Evolutionary conservation across 2,888 invertebrate species (phyloP).

Genomic region (Alentia gelatinosa): DNA sequence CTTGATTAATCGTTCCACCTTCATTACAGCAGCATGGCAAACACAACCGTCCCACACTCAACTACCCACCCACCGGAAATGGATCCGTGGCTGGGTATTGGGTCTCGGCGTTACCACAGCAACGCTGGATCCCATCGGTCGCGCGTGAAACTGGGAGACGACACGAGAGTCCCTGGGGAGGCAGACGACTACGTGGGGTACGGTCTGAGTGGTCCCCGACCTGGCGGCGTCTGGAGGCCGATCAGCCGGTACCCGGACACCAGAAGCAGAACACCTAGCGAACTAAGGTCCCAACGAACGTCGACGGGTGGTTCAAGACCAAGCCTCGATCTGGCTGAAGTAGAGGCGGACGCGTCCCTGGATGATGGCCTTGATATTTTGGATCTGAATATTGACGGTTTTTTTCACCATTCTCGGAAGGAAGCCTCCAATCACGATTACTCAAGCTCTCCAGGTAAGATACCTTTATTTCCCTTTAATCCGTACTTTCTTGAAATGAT

Average conservation of each 20-base stretch:
- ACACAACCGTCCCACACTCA: too few species aligned
- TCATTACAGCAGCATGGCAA: too few species aligned
- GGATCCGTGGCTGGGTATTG: not conserved
- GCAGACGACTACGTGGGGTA: not conserved
- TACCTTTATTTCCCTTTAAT: too few species aligned
- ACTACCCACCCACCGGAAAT: conserved; percentile 4
- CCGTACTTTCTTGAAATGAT: too few species aligned
- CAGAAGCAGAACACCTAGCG: not conserved
- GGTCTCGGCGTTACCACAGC: not conserved
- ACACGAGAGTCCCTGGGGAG: not conserved
- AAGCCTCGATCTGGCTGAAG: conserved; percentile 24
- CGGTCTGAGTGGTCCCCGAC: not conserved
- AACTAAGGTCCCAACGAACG: conserved; percentile 4
- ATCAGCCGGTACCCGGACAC: not conserved
- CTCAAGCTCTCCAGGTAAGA: too few species aligned
- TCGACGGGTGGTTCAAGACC: conserved; percentile 4
- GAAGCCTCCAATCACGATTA: too few species aligned
- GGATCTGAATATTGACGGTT: not conserved
- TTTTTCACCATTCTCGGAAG: too few species aligned
- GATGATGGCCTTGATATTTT: not conserved
- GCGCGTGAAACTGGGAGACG: not conserved
- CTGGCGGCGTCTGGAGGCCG: not conserved
- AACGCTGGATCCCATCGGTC: not conserved
- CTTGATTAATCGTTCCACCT: too few species aligned
- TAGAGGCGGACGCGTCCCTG: not conserved